Evolutionary conservation across 2,797 vertebrate genomes (phyloP), one percentile per base, ranked within the genome.

Genomic region (Argyrosomus regius): DNA sequence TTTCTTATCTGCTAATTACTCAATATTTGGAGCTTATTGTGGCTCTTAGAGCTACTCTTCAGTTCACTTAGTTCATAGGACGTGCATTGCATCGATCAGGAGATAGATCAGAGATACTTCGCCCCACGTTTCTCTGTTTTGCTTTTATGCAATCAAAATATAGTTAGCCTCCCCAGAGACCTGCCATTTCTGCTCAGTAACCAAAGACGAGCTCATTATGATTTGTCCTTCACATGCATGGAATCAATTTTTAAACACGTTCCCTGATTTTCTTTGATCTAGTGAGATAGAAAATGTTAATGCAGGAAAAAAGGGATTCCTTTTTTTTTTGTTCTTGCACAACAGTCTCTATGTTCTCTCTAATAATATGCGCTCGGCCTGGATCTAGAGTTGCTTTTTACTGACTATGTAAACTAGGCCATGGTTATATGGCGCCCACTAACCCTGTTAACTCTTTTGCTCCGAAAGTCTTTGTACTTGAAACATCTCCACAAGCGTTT

Each of bases 331-430:
- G 7, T 71, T 39, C 60, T 65, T 72, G 16, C 26, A 72, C 67
- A 82, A 62, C 66, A 35, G 26, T 69, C 77, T 63, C 26, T 59
- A 20, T 77, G 31, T 57, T 20, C 24, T 22, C 17, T 78, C 73
- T 87, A 68, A 86, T 81, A 69, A 74, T 80, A 71, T 57, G 6
- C 17, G 4, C 70, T 76, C 82, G 85, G 70, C 86, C 85, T 82
- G 57, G 74, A 87, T 88, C 65, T 82, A 72, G 6, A 74, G 53
- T 77, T 61, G 67, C 71, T 72, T 86, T 67, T 82, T 88, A 78
- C 81, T 69, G 71, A 66, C 71, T 28, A 46, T 39, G 20, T 78
- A 85, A 91, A 84, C 75, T 80, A 77, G 84, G 82, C 74, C 83
- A 65, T 6, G 50, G 39, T 84, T 74, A 72, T 70, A 50, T 74